Conservation (phyloP, 1,140 invertebrate genomes). For the Archivesica marissinica region DNA sequence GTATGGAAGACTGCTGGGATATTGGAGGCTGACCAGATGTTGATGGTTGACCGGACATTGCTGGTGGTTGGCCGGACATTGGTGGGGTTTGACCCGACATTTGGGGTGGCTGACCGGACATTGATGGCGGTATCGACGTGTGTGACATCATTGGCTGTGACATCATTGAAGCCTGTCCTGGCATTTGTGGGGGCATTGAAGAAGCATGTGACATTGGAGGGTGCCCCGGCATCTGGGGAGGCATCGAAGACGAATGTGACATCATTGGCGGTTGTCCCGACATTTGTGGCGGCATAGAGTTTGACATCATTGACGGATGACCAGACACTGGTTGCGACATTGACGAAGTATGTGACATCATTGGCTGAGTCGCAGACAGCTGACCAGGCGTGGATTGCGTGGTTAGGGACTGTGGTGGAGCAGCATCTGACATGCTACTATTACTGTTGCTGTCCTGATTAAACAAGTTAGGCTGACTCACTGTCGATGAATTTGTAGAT, state of each 20-base stretch:
- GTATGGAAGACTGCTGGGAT: background rate
- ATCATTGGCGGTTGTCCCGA: slow-evolving; percentile 28
- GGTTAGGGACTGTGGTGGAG: background rate
- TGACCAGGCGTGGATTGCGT: slow-evolving; percentile 3
- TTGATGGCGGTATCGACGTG: too few relatives aligned
- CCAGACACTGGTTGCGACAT: background rate
- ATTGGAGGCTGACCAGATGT: background rate
- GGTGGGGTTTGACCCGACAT: too few relatives aligned
- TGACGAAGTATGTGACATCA: background rate
- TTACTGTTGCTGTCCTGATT: slow-evolving; percentile 61
- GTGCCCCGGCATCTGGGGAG: slow-evolving; percentile 12
- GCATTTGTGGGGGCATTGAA: slow-evolving; percentile 30
- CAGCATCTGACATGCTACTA: slow-evolving; percentile 35
- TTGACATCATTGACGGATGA: background rate
- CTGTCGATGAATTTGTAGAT: slow-evolving; percentile 21
- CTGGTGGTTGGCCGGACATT: too few relatives aligned
- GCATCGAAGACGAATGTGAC: slow-evolving; percentile 36
- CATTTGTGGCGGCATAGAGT: slow-evolving; percentile 25
- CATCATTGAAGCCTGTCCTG: background rate
- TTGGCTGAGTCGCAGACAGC: background rate
- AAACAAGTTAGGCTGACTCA: slow-evolving; percentile 20
- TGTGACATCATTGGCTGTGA: slow-evolving; percentile 23
- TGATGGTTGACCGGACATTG: too few relatives aligned
- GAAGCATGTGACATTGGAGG: slow-evolving; percentile 15
- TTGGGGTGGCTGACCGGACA: too few relatives aligned